phyloP scores from a whole-genome alignment of 2,113 vertebrate species.

The Epinephelus lanceolatus region DNA sequence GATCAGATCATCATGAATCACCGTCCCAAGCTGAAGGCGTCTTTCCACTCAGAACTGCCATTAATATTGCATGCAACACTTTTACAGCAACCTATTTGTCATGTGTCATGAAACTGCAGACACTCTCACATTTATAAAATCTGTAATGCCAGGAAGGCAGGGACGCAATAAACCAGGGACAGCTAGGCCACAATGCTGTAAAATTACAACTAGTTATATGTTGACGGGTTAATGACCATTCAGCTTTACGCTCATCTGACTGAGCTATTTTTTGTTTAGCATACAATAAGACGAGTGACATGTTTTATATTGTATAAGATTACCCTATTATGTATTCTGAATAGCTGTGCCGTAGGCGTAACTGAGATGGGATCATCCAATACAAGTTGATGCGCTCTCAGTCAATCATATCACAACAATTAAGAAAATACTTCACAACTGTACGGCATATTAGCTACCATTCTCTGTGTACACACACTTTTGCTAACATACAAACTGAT shows the following conservation, averaged over 20 bases:
- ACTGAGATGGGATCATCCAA: background rate
- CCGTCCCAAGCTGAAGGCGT: conserved; percentile 23
- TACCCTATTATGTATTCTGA: background rate
- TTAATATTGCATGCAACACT: conserved; percentile 57
- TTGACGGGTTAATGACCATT: background rate
- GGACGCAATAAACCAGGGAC: background rate
- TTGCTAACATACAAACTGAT: background rate
- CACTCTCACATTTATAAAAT: conserved; percentile 27
- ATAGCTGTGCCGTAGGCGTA: background rate
- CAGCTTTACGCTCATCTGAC: background rate
- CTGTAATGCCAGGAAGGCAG: conserved; percentile 11
- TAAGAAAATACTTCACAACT: background rate
- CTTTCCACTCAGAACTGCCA: conserved; percentile 31
- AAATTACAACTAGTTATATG: too few relatives aligned
- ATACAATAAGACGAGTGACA: background rate
- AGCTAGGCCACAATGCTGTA: background rate
- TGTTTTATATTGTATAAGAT: background rate
- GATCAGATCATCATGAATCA: conserved; percentile 40
- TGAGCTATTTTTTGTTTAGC: background rate
- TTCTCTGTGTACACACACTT: background rate
- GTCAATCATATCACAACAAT: background rate
- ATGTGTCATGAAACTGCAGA: conserved; percentile 48
- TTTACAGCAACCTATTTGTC: conserved; percentile 45
- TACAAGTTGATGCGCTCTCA: background rate
- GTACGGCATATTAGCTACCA: background rate